phyloP scores from a whole-genome alignment of 2,888 invertebrate genomes.

The Seira ritae region DNA sequence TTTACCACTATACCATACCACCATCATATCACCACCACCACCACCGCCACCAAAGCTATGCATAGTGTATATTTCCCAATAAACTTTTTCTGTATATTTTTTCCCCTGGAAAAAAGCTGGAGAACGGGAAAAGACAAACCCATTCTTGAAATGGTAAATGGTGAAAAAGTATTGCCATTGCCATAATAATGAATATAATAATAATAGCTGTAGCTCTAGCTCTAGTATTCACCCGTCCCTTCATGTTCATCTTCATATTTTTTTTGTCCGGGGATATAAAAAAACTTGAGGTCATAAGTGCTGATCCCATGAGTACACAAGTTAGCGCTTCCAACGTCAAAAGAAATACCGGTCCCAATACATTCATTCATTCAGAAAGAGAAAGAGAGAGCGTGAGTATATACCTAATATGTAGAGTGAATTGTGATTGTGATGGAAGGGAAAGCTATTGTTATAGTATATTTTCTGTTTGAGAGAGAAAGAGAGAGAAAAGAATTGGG shows the following conservation, averaged over 20 bases:
- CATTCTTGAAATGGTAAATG: conserved; percentile 17
- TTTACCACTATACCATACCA: not conserved
- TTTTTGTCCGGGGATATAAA: conserved; percentile 43
- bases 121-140: not conserved
- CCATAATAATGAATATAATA: conserved; percentile 61
- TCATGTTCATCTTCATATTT: conserved; percentile 48
- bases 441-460: no score
- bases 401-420: no score
- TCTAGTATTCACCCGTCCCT: conserved; percentile 52
- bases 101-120: not conserved
- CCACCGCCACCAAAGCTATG: not conserved
- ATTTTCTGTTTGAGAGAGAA: no score
- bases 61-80: not conserved
- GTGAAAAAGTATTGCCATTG: conserved; percentile 29
- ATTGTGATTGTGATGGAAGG: no score
- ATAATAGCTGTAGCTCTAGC: conserved; percentile 31
- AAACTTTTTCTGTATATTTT: not conserved
- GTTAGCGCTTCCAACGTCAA: conserved; percentile 58
- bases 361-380: conserved; percentile 61
- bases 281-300: conserved; percentile 63
- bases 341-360: conserved; percentile 61
- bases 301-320: conserved; percentile 62
- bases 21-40: conserved; percentile 20
- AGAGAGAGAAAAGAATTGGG: no score
- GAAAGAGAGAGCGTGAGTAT: no score